phyloP scores from a whole-genome alignment of 2,888 invertebrate genomes.

The Diploptera punctata region DNA sequence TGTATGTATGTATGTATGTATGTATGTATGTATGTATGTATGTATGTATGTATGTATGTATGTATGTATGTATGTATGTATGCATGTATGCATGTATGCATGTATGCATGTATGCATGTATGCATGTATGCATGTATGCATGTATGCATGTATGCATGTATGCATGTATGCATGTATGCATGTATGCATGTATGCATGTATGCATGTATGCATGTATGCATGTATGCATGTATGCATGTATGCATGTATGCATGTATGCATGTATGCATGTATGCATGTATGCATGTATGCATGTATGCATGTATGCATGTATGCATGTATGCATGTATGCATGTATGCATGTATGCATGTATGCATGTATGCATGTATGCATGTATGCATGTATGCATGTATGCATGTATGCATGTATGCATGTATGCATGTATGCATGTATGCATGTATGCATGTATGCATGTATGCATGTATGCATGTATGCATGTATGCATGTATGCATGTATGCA shows the following conservation, averaged over 20 bases:
- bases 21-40: constrained; percentile 5
- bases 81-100: not conserved
- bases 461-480: not conserved
- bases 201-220: constrained; percentile 21
- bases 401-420: constrained; percentile 11
- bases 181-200: constrained; percentile 14
- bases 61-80: constrained; percentile 8
- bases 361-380: constrained; percentile 15
- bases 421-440: constrained; percentile 17
- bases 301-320: constrained; percentile 17
- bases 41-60: not conserved
- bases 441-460: constrained; percentile 12
- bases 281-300: constrained; percentile 6
- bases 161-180: constrained; percentile 7
- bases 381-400: not conserved
- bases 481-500: constrained; percentile 13
- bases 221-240: constrained; percentile 18
- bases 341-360: constrained; percentile 15
- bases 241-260: constrained; percentile 11
- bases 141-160: constrained; percentile 13
- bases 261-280: constrained; percentile 11
- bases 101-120: constrained; percentile 8
- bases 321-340: constrained; percentile 10
- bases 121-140: constrained; percentile 6
- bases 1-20: not conserved